These are phyloP conservation scores for Phaonia tiefii DNA, from an alignment of 2,888 invertebrate genomes.

Conservation along the genomic window DNA sequence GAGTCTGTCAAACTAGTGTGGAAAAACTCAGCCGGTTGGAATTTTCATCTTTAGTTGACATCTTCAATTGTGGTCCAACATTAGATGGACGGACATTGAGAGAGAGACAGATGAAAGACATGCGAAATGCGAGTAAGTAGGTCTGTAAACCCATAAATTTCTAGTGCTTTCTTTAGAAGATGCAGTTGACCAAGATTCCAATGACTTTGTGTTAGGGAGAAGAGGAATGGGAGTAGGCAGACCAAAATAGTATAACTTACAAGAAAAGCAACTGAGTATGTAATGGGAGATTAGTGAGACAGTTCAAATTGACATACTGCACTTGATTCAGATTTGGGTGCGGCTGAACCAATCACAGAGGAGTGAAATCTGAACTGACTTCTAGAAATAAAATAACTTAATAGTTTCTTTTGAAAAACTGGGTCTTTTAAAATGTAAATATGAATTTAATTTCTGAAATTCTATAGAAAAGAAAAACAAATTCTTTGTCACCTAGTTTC, in stretches of 20 bases:
- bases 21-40: constrained; percentile 52
- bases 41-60: constrained; percentile 62
- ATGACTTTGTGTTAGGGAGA: constrained; percentile 22
- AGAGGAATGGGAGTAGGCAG: constrained; percentile 30
- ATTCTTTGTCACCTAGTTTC: too few relatives aligned
- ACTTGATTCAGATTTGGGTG: constrained; percentile 15
- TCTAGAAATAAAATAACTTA: too few relatives aligned
- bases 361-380: too few relatives aligned
- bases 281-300: constrained; percentile 39
- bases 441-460: too few relatives aligned
- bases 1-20: background rate
- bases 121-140: constrained; percentile 49
- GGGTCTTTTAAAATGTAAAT: too few relatives aligned
- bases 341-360: too few relatives aligned
- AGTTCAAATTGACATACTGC: constrained; percentile 42
- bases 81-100: background rate
- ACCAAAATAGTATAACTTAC: too few relatives aligned
- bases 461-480: too few relatives aligned
- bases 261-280: constrained; percentile 62
- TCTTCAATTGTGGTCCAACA: constrained; percentile 44
- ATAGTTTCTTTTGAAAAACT: too few relatives aligned
- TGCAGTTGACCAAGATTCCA: constrained; percentile 17
- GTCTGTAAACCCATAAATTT: constrained; percentile 65
- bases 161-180: constrained; percentile 27
- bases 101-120: constrained; percentile 2